These are phyloP conservation scores for Anolis apletophallus DNA, from an alignment of 2,797 vertebrate genomes.

Conservation along the genomic window DNA sequence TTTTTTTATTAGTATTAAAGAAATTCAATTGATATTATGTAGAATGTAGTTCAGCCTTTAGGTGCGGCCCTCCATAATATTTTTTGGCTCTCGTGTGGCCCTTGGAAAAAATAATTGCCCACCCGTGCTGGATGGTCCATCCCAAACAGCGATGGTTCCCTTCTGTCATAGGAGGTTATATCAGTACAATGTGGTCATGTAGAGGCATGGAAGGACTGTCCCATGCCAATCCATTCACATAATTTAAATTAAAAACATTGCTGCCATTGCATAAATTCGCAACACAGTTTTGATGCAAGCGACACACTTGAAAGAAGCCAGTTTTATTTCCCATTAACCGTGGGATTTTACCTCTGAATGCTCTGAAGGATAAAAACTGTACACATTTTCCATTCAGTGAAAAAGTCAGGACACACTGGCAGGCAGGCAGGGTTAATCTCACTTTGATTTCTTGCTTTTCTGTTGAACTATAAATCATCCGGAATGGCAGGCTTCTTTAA, in stretches of 20 bases:
- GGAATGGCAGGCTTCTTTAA: slow-evolving; percentile 40
- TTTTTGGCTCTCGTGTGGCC: no score
- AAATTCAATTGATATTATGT: no score
- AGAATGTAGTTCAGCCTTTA: no score
- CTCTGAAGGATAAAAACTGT: slow-evolving; percentile 41
- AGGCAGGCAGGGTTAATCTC: not conserved
- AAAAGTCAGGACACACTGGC: not conserved
- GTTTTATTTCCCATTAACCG: slow-evolving; percentile 24
- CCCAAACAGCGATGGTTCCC: not conserved
- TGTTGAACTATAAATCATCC: slow-evolving; percentile 42
- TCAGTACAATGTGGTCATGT: not conserved
- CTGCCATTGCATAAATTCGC: not conserved
- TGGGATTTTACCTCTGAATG: slow-evolving; percentile 33
- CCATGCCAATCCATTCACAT: not conserved
- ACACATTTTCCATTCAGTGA: not conserved
- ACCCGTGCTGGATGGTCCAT: no score
- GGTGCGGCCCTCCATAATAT: no score
- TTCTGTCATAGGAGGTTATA: not conserved
- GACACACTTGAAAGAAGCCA: not conserved
- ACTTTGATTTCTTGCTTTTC: not conserved
- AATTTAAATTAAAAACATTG: not conserved
- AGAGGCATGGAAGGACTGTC: not conserved
- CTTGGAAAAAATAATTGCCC: no score
- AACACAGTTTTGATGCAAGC: not conserved
- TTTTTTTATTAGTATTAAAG: no score